Evolutionary conservation across 2,888 invertebrate genomes (phyloP).

Genomic region (Dryomyza anilis): DNA sequence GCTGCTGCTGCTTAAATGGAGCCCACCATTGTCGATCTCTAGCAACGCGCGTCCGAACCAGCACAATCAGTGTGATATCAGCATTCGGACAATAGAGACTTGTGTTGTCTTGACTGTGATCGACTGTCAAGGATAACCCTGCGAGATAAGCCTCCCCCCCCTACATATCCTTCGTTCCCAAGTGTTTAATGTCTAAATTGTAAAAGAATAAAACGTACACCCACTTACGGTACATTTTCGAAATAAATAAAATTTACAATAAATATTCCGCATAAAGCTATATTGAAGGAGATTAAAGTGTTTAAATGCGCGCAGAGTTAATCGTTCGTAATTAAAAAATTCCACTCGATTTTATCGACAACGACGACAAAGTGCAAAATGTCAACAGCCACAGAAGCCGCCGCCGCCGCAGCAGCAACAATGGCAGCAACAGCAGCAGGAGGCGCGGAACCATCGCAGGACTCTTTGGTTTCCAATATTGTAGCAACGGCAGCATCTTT

Average conservation of each 20-base stretch:
- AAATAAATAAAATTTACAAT: too few relatives aligned
- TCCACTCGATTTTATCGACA: conserved; percentile 14
- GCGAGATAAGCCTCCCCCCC: too few relatives aligned
- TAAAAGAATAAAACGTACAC: too few relatives aligned
- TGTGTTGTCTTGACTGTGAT: neutral
- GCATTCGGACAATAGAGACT: conserved; percentile 11
- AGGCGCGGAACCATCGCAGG: too few relatives aligned
- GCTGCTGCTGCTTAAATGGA: conserved; percentile 14
- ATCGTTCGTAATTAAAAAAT: conserved; percentile 39
- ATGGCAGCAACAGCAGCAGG: conserved; percentile 3
- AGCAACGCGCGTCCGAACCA: neutral
- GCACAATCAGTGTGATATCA: conserved; percentile 16
- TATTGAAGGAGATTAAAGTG: conserved; percentile 14
- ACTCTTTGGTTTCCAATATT: conserved; percentile 43
- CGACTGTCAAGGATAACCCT: too few relatives aligned
- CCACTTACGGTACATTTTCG: too few relatives aligned
- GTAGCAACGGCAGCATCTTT: neutral
- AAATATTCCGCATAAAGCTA: too few relatives aligned
- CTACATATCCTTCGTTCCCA: too few relatives aligned
- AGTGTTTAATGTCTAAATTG: too few relatives aligned
- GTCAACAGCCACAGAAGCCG: neutral
- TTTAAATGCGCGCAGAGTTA: conserved; percentile 38
- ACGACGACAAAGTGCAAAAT: conserved; percentile 10
- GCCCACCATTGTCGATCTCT: conserved; percentile 1
- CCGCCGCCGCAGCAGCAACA: neutral